These are phyloP conservation scores for Scrobipalpa costella DNA, from an alignment of 2,888 invertebrate species.

Conservation along the genomic window DNA sequence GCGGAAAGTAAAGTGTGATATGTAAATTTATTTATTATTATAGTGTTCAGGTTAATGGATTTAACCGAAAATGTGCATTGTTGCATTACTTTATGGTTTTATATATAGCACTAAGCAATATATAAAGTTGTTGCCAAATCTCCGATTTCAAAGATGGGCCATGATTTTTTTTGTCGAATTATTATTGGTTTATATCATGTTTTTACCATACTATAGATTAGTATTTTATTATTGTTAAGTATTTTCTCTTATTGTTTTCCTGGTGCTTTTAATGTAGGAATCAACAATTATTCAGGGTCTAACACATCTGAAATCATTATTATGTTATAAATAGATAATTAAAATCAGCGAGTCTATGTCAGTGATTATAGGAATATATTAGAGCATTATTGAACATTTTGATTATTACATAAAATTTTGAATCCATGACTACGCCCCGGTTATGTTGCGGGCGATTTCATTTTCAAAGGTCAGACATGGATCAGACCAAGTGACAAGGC, in stretches of 20 bases:
- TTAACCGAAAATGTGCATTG: background rate
- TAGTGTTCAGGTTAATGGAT: background rate
- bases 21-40: slow-evolving; percentile 13
- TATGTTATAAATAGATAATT: too few relatives aligned
- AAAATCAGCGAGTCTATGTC: too few relatives aligned
- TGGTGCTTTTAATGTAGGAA: slow-evolving; percentile 14
- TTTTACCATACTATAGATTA: slow-evolving; percentile 6
- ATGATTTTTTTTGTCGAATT: slow-evolving; percentile 10
- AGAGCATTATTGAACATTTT: too few relatives aligned
- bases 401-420: too few relatives aligned
- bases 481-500: too few relatives aligned
- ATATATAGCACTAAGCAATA: background rate
- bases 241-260: slow-evolving; percentile 14
- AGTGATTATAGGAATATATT: too few relatives aligned
- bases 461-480: too few relatives aligned
- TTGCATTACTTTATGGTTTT: slow-evolving; percentile 7
- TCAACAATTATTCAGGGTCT: background rate
- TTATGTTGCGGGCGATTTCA: too few relatives aligned
- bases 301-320: background rate
- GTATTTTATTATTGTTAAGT: slow-evolving; percentile 5
- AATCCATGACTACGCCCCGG: too few relatives aligned
- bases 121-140: slow-evolving; percentile 9
- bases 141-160: background rate
- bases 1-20: background rate
- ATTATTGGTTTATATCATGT: background rate